Evolutionary conservation across 2,888 invertebrate genomes (phyloP).

Genomic region (Bembecia ichneumoniformis): DNA sequence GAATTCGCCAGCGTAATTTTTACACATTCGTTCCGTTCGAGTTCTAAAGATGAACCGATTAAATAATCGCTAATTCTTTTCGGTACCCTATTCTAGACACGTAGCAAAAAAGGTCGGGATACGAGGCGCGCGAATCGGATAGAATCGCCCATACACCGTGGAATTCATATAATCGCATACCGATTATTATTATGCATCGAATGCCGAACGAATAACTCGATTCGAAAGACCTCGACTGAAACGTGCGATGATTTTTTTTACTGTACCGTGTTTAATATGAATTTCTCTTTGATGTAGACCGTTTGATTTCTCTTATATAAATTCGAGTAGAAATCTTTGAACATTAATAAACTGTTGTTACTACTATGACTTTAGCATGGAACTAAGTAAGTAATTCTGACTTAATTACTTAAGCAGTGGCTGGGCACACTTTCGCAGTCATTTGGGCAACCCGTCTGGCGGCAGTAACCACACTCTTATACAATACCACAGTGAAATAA

Average conservation of each 20-base stretch:
- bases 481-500: too few species aligned
- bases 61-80: constrained; percentile 11
- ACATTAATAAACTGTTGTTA: too few species aligned
- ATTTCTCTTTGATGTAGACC: background rate
- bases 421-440: too few species aligned
- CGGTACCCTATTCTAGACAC: constrained; percentile 32
- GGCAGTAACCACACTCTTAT: too few species aligned
- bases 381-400: too few species aligned
- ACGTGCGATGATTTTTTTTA: constrained; percentile 28
- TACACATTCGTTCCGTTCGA: background rate
- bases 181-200: constrained; percentile 49
- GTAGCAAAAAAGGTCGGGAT: constrained; percentile 41
- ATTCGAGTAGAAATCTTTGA: too few species aligned
- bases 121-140: constrained; percentile 23
- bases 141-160: constrained; percentile 21
- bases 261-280: background rate
- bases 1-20: background rate
- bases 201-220: constrained; percentile 20
- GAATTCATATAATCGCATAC: constrained; percentile 53
- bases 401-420: too few species aligned
- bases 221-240: constrained; percentile 5
- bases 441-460: too few species aligned
- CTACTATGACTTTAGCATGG: too few species aligned
- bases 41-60: background rate
- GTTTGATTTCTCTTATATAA: background rate